Evolutionary conservation across 2,797 vertebrate genomes (phyloP).

Genomic region (Trematomus bernacchii): DNA sequence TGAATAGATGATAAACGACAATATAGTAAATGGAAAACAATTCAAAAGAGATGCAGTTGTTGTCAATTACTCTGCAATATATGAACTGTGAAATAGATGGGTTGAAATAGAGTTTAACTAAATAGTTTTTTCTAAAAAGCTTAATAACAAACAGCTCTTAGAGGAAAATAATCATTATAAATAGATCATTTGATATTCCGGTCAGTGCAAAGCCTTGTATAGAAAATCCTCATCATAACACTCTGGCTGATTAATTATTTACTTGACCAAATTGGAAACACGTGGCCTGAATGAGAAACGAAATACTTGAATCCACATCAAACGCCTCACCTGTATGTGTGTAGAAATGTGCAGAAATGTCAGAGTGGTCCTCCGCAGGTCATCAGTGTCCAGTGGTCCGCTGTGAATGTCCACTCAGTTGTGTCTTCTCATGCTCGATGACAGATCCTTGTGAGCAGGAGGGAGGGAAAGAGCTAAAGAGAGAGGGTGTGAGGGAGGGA

Average conservation of each 20-base stretch:
- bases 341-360: slow-evolving; percentile 55
- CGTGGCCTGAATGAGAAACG: background rate
- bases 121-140: background rate
- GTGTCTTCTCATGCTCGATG: slow-evolving; percentile 67
- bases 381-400: slow-evolving; percentile 55
- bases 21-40: background rate
- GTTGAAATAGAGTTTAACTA: background rate
- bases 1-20: background rate
- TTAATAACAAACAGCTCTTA: background rate
- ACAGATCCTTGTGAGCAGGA: slow-evolving; percentile 57
- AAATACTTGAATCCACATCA: background rate
- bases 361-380: slow-evolving; percentile 39
- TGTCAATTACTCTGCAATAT: background rate
- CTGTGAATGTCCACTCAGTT: slow-evolving; percentile 64
- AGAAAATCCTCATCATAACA: background rate
- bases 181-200: background rate
- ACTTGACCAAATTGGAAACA: background rate
- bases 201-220: background rate
- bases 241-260: slow-evolving; percentile 17
- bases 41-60: background rate
- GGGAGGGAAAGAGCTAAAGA: slow-evolving; percentile 31
- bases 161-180: background rate
- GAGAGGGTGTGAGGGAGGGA: slow-evolving; percentile 41
- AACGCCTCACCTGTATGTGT: slow-evolving; percentile 73
- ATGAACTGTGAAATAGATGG: background rate